Base-by-base conservation (phyloP, 1,140 invertebrate species). In the Drosophila navojoa region DNA sequence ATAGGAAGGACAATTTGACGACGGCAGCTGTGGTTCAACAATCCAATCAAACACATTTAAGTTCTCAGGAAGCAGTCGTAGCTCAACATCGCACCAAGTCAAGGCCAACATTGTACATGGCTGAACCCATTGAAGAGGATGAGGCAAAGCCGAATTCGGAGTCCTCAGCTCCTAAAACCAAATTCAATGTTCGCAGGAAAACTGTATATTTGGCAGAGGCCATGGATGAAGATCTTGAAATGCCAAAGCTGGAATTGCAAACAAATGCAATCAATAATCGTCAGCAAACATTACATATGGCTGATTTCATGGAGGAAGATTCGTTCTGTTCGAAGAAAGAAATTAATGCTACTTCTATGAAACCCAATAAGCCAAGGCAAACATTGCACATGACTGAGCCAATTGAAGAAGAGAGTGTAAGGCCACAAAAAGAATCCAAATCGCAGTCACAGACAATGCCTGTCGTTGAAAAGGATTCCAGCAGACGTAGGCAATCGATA, bases 101-200 rank as follows among this genome's bases (percentile, higher is more conserved):
- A 13, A 52, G 47, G 27, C 45, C 27, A 45, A 42, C 67, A 10
- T 38, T 69, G 44, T 11, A 35, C 4, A n/a, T 47, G 25, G 7
- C 44, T 16, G 63, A 57, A 15, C 44, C 40, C 11, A 67, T 55
- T 57, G 11, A 57, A 15, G 53, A 55, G 16, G 59, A 61, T 61
- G 11, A 19, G 10, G 9, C 16, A 10, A 11, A 13, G 4, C 47
- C 47, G n/a, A 19, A 32, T 29, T 45, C 15, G 4, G 42, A 45
- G 4, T 9, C 15, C 9, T 7, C n/a, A 15, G 15, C 16, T 15
- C 4, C 42, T 15, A 16, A 19, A 45, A 16, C 4, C 0, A 13
- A 45, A 15, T 16, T 16, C 42, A 45, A 45, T 9, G 42, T 15
- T 7, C 42, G 42, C 6, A 6, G 42, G 9, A 15, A 45, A 45